A percentile compares a stretch with the other conserved stretches of the same genome.
Conservation (phyloP, 1,140 invertebrate species). For the Reticulitermes speratus region DNA sequence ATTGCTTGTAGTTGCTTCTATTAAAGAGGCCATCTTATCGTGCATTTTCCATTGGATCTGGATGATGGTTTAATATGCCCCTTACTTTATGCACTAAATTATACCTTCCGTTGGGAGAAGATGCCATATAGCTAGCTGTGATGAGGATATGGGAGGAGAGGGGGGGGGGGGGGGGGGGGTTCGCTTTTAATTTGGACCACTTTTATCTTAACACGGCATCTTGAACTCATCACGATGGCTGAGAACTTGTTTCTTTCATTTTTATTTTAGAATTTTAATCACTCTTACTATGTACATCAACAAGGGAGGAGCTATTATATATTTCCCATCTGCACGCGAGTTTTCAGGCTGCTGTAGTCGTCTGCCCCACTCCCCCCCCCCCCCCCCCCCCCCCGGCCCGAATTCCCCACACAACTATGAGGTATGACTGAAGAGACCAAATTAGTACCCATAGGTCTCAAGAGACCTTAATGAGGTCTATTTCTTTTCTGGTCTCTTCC, state of each 20-base stretch:
- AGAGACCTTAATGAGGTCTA: no score
- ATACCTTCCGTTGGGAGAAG: slow-evolving; percentile 21
- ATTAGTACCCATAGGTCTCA: no score
- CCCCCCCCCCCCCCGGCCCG: not conserved
- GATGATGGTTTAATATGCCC: slow-evolving; percentile 26
- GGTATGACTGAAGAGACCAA: no score
- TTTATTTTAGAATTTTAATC: not conserved
- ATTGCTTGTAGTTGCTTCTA: not conserved
- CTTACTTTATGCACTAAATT: slow-evolving; percentile 20
- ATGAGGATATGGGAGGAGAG: not conserved
- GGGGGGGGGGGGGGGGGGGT: not conserved
- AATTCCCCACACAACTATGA: no score
- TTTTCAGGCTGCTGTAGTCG: not conserved
- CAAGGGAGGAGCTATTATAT: slow-evolving; percentile 7
- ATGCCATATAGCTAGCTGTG: slow-evolving; percentile 24
- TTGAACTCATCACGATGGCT: slow-evolving; percentile 22
- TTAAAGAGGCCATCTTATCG: slow-evolving; percentile 29
- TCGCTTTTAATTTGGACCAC: slow-evolving; percentile 32
- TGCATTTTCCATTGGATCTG: slow-evolving; percentile 27
- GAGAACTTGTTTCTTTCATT: not conserved
- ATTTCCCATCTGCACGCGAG: slow-evolving; percentile 25
- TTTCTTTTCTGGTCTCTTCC: no score
- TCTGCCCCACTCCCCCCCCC: not conserved
- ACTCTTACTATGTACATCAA: not conserved
- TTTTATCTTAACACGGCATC: slow-evolving; percentile 31